phyloP scores from a whole-genome alignment of 2,113 vertebrate genomes.

The Phasianus colchicus region DNA sequence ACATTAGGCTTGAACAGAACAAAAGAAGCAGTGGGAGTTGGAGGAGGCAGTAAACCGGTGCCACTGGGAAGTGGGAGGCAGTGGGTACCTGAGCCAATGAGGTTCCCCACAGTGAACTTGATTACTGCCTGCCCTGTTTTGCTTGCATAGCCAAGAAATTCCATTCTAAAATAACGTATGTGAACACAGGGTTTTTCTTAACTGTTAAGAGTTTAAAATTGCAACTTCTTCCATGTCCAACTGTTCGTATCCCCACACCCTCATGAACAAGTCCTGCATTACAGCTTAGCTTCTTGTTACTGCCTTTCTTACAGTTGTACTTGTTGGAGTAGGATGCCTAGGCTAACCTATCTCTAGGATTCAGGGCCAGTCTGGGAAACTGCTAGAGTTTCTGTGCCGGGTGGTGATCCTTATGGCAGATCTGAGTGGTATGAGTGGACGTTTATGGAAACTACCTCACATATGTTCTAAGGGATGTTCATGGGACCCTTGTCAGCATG shows the following conservation, averaged over 20 bases:
- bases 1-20: not conserved
- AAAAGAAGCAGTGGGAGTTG: not conserved
- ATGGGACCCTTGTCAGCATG: not conserved
- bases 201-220: not conserved
- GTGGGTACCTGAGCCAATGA: not conserved
- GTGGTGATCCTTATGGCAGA: not conserved
- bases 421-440: rapidly evolving
- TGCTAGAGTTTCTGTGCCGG: not conserved
- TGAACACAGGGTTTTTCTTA: not conserved
- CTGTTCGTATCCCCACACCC: not conserved
- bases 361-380: not conserved
- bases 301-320: not conserved
- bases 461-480: not conserved
- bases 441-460: not conserved
- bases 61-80: not conserved
- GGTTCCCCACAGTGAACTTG: not conserved
- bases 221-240: not conserved
- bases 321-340: not conserved
- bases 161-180: not conserved
- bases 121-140: not conserved
- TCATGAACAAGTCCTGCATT: not conserved
- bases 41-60: not conserved
- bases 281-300: not conserved
- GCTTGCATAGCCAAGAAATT: not conserved
- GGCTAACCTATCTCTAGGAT: not conserved